Evolutionary conservation across 2,888 invertebrate genomes (phyloP).

Genomic region (Agrochola litura): DNA sequence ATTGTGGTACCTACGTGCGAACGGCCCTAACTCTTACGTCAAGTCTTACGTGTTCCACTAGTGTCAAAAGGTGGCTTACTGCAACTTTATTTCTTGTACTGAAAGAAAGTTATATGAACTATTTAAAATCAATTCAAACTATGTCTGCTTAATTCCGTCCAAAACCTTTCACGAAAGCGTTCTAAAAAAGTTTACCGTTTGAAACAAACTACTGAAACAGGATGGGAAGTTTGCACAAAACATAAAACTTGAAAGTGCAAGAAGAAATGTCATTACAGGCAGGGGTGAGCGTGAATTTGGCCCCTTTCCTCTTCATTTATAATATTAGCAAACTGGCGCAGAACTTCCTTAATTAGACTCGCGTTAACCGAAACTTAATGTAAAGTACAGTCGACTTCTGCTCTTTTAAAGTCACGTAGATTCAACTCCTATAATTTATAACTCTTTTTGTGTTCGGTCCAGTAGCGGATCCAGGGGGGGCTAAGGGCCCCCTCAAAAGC

Average conservation of each 20-base stretch:
- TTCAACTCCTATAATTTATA: conserved; percentile 76
- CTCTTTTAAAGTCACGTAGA: conserved; percentile 82
- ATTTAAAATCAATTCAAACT: conserved; percentile 40
- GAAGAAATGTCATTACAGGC: conserved; percentile 77
- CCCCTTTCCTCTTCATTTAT: conserved; percentile 83
- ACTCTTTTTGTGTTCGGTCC: conserved; percentile 72
- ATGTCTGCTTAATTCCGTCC: conserved; percentile 29
- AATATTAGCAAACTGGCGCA: conserved; percentile 80
- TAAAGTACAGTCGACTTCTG: conserved; percentile 81
- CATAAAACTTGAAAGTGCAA: conserved; percentile 69
- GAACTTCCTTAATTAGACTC: conserved; percentile 83
- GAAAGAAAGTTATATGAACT: conserved; percentile 21
- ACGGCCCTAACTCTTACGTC: no score
- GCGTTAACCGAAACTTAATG: conserved; percentile 83
- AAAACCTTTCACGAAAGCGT: conserved; percentile 36
- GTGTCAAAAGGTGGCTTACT: conserved; percentile 1
- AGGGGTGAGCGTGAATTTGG: conserved; percentile 73
- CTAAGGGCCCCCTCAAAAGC: no score
- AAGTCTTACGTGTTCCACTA: not conserved
- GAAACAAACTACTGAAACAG: conserved; percentile 62
- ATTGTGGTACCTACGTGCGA: no score
- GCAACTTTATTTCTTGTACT: conserved; percentile 10
- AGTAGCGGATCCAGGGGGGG: no score
- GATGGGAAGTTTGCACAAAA: conserved; percentile 68
- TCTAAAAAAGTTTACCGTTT: conserved; percentile 46